A percentile compares a stretch with the other conserved stretches of the same genome.
Conservation (phyloP, 2,888 invertebrate species). For the Lasius fuliginosus region DNA sequence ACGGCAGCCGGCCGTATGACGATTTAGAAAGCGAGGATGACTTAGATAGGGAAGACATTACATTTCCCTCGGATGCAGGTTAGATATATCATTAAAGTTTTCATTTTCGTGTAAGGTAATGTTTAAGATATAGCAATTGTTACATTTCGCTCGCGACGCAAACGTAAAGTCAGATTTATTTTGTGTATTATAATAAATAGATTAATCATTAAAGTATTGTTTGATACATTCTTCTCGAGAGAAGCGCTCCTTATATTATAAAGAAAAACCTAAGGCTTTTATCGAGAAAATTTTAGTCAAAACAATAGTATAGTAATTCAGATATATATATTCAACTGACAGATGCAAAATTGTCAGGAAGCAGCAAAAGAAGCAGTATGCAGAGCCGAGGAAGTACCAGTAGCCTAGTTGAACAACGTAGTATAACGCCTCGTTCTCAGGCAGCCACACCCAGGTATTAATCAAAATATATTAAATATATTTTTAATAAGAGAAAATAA, state of each 20-base stretch:
- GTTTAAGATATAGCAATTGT: neutral
- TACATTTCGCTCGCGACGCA: neutral
- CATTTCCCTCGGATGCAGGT: conserved; percentile 93
- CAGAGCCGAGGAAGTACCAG: conserved; percentile 97
- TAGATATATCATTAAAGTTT: conserved; percentile 68
- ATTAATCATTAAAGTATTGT: neutral
- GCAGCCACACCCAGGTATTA: conserved; percentile 94
- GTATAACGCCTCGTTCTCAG: conserved; percentile 96
- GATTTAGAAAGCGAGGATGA: conserved; percentile 97
- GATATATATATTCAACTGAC: conserved; percentile 81
- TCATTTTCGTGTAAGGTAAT: neutral
- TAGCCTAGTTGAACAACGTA: conserved; percentile 92
- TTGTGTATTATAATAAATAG: conserved; percentile 15
- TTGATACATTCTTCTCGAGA: neutral
- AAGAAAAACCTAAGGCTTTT: neutral
- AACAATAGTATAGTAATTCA: conserved; percentile 64
- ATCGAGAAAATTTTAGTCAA: conserved; percentile 34
- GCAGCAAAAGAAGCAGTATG: conserved; percentile 96
- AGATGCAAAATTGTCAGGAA: conserved; percentile 92
- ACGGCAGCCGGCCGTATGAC: conserved; percentile 91
- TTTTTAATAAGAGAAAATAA: neutral
- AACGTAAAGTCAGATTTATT: neutral
- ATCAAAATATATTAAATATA: conserved; percentile 13
- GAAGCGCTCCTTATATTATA: neutral
- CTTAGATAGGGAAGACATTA: conserved; percentile 94